A percentile compares a stretch with the other conserved stretches of the same genome.
Conservation (phyloP, 2,888 invertebrate genomes). For the Ornithoptera alexandrae region DNA sequence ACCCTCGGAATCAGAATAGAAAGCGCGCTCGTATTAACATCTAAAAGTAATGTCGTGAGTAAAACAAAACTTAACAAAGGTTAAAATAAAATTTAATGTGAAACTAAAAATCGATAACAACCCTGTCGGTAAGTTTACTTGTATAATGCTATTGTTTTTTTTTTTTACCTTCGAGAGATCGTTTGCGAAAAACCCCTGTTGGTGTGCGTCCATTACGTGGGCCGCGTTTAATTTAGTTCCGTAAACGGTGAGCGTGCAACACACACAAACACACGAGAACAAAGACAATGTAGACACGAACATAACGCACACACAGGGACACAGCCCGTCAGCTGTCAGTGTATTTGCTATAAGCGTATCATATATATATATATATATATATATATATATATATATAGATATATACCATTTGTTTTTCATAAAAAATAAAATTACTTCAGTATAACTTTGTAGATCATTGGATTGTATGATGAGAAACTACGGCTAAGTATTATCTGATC, state of each 20-base stretch:
- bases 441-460: slow-evolving; percentile 34
- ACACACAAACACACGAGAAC: slow-evolving; percentile 81
- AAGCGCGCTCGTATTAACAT: slow-evolving; percentile 61
- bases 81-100: slow-evolving; percentile 47
- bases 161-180: slow-evolving; percentile 97
- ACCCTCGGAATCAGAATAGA: slow-evolving; percentile 37
- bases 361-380: slow-evolving; percentile 1
- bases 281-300: slow-evolving; percentile 80
- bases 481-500: slow-evolving; percentile 51
- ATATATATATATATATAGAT: slow-evolving; percentile 12
- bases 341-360: slow-evolving; percentile 75
- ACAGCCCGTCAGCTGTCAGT: slow-evolving; percentile 69
- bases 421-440: slow-evolving; percentile 10
- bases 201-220: slow-evolving; percentile 75
- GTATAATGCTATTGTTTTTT: slow-evolving; percentile 56
- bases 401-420: slow-evolving; percentile 29
- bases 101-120: slow-evolving; percentile 66
- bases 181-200: slow-evolving; percentile 96
- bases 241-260: slow-evolving; percentile 81
- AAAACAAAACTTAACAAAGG: slow-evolving; percentile 34
- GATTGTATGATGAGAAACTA: slow-evolving; percentile 55
- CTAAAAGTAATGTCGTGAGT: slow-evolving; percentile 58
- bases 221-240: slow-evolving; percentile 75
- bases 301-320: slow-evolving; percentile 76
- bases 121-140: slow-evolving; percentile 59